Percentiles rank a stretch among this genome's conserved stretches.
These are phyloP conservation scores for Chelonoidis abingdonii DNA, from an alignment of 2,113 vertebrate species.

Conservation along the genomic window DNA sequence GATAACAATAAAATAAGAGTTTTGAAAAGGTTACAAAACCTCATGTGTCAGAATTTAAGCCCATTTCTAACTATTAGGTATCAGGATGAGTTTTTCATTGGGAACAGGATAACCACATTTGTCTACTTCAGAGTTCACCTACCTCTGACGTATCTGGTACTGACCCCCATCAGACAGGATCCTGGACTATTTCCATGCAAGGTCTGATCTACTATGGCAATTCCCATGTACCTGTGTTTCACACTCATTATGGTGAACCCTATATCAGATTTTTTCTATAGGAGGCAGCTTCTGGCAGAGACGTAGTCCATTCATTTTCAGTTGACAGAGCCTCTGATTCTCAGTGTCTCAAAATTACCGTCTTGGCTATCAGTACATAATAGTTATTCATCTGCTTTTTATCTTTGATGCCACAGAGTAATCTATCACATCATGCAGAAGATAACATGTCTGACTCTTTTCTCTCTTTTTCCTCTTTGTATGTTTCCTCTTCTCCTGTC, in stretches of 20 bases:
- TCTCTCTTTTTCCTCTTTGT: not conserved
- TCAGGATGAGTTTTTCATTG: not conserved
- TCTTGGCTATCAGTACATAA: not conserved
- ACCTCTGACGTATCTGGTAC: not conserved
- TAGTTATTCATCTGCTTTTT: slow-evolving; percentile 26
- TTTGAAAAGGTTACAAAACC: not conserved
- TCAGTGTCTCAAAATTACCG: not conserved
- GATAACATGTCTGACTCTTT: slow-evolving; percentile 46
- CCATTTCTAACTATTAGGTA: not conserved
- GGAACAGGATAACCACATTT: not conserved
- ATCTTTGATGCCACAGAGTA: slow-evolving; percentile 29
- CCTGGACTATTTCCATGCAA: not conserved
- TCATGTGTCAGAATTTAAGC: not conserved
- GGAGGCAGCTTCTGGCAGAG: not conserved
- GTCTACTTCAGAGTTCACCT: not conserved
- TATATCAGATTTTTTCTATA: not conserved
- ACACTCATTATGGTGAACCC: not conserved
- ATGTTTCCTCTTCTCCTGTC: not conserved
- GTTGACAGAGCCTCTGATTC: not conserved
- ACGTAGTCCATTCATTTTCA: not conserved
- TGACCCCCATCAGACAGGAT: not conserved
- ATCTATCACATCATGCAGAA: slow-evolving; percentile 23
- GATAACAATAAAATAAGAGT: not conserved
- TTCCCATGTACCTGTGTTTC: not conserved
- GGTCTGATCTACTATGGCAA: not conserved